These are phyloP conservation scores for Acipenser ruthenus DNA, from an alignment of 2,797 vertebrate genomes.

Conservation along the genomic window DNA sequence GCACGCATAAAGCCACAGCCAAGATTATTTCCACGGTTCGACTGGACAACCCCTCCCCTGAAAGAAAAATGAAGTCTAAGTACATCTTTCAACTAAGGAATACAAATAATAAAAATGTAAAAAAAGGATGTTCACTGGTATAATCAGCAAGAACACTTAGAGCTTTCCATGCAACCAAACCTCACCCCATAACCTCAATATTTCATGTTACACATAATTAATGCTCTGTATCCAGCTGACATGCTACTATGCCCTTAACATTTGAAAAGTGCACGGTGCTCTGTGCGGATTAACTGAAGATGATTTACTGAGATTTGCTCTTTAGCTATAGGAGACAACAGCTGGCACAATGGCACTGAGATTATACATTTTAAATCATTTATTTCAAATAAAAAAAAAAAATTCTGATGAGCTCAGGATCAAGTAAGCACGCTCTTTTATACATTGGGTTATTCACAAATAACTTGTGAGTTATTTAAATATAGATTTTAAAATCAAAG, in stretches of 20 bases:
- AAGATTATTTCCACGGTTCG: slow-evolving; percentile 62
- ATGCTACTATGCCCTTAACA: slow-evolving; percentile 40
- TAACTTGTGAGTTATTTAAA: no score
- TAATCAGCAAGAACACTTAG: no score
- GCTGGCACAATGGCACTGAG: slow-evolving; percentile 47
- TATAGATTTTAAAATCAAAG: no score
- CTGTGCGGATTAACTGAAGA: slow-evolving; percentile 62
- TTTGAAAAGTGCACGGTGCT: slow-evolving; percentile 45
- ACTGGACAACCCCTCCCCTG: slow-evolving; percentile 57
- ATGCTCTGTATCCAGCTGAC: slow-evolving; percentile 66
- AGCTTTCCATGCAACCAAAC: slow-evolving; percentile 6
- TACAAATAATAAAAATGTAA: no score
- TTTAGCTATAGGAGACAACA: slow-evolving; percentile 51
- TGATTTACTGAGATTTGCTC: slow-evolving; percentile 69
- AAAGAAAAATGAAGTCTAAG: slow-evolving; percentile 25
- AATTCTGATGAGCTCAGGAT: no score
- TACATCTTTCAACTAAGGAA: neutral
- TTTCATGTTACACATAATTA: slow-evolving; percentile 57
- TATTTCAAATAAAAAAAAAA: no score
- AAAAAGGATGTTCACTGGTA: no score
- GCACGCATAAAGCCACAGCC: slow-evolving; percentile 62
- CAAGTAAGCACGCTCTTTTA: no score
- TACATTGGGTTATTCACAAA: no score
- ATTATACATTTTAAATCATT: slow-evolving; percentile 7
- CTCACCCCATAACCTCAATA: slow-evolving; percentile 41